Percentiles rank a stretch among this genome's conserved stretches.
phyloP scores from a whole-genome alignment of 2,888 invertebrate species.

The Toxonevra muliebris region DNA sequence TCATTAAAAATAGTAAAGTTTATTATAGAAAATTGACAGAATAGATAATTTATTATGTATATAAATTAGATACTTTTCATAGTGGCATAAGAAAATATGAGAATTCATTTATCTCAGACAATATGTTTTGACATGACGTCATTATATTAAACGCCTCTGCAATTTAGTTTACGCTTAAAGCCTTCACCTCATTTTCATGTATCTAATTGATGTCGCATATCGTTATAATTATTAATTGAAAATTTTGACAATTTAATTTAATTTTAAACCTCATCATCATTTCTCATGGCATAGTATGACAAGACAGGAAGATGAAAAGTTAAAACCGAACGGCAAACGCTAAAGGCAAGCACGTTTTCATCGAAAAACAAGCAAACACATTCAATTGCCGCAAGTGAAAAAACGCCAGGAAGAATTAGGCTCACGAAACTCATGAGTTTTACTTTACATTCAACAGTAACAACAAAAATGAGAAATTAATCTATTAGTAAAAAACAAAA shows the following conservation, averaged over 20 bases:
- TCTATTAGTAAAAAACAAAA: slow-evolving; percentile 9
- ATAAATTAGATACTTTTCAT: too few species aligned
- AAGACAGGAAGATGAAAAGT: not conserved
- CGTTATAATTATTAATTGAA: slow-evolving; percentile 28
- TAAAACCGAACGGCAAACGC: not conserved
- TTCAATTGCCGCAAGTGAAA: slow-evolving; percentile 22
- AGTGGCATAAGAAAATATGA: too few species aligned
- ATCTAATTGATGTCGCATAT: slow-evolving; percentile 5
- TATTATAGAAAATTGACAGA: too few species aligned
- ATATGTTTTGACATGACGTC: too few species aligned
- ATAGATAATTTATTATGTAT: too few species aligned
- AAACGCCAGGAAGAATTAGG: not conserved
- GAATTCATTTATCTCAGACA: too few species aligned
- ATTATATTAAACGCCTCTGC: too few species aligned
- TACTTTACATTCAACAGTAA: not conserved
- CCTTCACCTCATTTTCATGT: too few species aligned
- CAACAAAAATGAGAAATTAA: not conserved
- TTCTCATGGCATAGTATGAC: slow-evolving; percentile 9
- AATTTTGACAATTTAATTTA: slow-evolving; percentile 33
- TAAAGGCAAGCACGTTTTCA: slow-evolving; percentile 14
- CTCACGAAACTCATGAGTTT: too few species aligned
- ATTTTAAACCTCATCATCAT: slow-evolving; percentile 23
- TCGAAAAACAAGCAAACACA: slow-evolving; percentile 19
- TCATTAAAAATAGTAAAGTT: too few species aligned
- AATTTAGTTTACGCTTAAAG: too few species aligned